Evolutionary conservation across 2,888 invertebrate genomes (phyloP).

Genomic region (Dryobotodes eremita): DNA sequence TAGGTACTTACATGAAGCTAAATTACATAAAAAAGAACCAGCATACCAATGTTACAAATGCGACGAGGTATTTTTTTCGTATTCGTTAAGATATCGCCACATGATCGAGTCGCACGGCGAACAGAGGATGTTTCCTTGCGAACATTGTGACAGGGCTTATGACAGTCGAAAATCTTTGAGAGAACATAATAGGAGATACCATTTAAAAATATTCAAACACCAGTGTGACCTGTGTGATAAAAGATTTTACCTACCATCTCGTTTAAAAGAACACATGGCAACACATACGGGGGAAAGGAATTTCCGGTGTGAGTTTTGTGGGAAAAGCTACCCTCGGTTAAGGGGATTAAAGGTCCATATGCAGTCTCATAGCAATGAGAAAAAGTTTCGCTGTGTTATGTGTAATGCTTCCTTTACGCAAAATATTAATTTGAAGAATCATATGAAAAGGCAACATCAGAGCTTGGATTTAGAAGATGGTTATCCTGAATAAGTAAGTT

Average conservation of each 20-base stretch:
- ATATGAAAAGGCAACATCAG: slow-evolving; percentile 87
- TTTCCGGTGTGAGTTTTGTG: slow-evolving; percentile 84
- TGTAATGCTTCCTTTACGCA: slow-evolving; percentile 90
- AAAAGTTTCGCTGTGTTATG: slow-evolving; percentile 87
- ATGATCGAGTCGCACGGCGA: slow-evolving; percentile 85
- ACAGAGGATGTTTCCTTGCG: slow-evolving; percentile 81
- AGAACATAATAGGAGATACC: slow-evolving; percentile 83
- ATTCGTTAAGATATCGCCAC: slow-evolving; percentile 81
- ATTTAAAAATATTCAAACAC: slow-evolving; percentile 85
- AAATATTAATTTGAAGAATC: slow-evolving; percentile 90
- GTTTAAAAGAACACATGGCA: slow-evolving; percentile 85
- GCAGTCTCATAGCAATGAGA: slow-evolving; percentile 89
- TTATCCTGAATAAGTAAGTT: slow-evolving; percentile 57
- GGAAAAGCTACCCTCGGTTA: slow-evolving; percentile 84
- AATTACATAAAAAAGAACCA: slow-evolving; percentile 83
- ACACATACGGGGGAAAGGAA: slow-evolving; percentile 87
- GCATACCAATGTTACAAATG: slow-evolving; percentile 85
- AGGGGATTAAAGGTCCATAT: slow-evolving; percentile 89
- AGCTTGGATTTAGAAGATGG: slow-evolving; percentile 71
- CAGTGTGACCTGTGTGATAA: slow-evolving; percentile 90
- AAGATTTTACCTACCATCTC: slow-evolving; percentile 86
- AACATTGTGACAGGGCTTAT: slow-evolving; percentile 84
- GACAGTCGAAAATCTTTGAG: slow-evolving; percentile 83
- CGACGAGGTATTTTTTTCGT: slow-evolving; percentile 83
- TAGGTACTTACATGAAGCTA: slow-evolving; percentile 81